phyloP scores from a whole-genome alignment of 2,888 invertebrate species.

The Nemoura dubitans region DNA sequence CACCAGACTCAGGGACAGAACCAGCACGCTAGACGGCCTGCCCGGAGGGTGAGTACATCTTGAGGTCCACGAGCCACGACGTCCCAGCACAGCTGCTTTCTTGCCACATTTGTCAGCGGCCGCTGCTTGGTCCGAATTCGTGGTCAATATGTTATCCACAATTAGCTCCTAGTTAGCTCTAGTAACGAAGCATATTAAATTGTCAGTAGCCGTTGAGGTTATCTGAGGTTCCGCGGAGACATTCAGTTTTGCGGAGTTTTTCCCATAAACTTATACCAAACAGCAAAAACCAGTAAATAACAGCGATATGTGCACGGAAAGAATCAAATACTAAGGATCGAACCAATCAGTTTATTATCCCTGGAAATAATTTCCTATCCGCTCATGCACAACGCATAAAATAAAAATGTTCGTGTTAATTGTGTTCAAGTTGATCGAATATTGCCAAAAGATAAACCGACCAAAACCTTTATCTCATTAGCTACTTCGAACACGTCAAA shows the following conservation, averaged over 20 bases:
- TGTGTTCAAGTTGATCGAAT: background rate
- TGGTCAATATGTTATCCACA: too few species aligned
- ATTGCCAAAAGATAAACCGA: background rate
- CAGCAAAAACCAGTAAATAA: background rate
- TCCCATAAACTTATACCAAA: background rate
- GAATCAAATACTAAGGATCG: background rate
- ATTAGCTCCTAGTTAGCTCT: too few species aligned
- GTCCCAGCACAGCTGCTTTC: background rate
- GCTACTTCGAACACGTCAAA: background rate
- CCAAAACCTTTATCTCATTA: background rate
- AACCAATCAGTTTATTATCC: background rate
- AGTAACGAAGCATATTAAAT: too few species aligned
- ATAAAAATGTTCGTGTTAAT: background rate
- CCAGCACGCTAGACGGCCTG: slow-evolving; percentile 40
- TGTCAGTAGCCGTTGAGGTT: too few species aligned
- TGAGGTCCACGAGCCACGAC: background rate
- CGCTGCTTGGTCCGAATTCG: too few species aligned
- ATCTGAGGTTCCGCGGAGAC: too few species aligned
- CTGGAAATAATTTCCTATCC: background rate
- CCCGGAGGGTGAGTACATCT: slow-evolving; percentile 44
- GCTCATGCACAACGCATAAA: background rate
- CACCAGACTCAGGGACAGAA: slow-evolving; percentile 44
- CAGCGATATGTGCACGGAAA: background rate
- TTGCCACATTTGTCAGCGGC: background rate
- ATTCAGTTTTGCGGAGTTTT: too few species aligned